phyloP scores from a whole-genome alignment of 2,888 invertebrate genomes.

The Podabrus alpinus region DNA sequence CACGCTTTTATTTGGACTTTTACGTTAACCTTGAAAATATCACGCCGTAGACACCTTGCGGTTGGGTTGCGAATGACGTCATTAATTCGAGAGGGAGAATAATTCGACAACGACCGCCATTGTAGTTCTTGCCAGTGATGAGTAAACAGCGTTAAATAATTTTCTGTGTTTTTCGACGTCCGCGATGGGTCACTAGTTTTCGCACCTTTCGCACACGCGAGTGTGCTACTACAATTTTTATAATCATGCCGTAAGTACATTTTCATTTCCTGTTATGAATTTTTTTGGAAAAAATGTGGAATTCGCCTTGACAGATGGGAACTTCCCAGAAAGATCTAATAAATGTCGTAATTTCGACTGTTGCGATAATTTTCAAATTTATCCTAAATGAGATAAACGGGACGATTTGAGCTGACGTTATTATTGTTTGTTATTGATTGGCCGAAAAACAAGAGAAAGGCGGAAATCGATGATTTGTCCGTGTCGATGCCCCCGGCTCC shows the following conservation, averaged over 20 bases:
- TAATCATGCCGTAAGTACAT: constrained; percentile 70
- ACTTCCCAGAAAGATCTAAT: too few relatives aligned
- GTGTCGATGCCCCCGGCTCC: background rate
- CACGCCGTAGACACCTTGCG: background rate
- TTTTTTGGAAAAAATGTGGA: background rate
- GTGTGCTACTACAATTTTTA: constrained; percentile 67
- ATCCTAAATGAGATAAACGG: background rate
- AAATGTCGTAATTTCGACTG: background rate
- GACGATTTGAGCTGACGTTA: background rate
- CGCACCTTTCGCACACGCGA: constrained; percentile 69
- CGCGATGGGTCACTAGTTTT: constrained; percentile 74
- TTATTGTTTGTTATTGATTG: background rate
- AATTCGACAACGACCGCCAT: constrained; percentile 18
- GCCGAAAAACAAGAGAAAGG: background rate
- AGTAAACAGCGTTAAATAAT: constrained; percentile 53
- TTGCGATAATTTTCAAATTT: background rate
- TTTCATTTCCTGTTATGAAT: constrained; percentile 23
- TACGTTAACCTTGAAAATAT: background rate
- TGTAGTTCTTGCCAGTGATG: constrained; percentile 51
- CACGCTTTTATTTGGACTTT: background rate
- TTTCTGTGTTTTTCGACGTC: constrained; percentile 60
- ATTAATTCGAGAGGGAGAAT: background rate
- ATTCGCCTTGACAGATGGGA: background rate
- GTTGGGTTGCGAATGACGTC: background rate
- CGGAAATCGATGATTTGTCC: background rate